Evolutionary conservation across 2,888 invertebrate species (phyloP).

Genomic region (Adelognathus sp.): DNA sequence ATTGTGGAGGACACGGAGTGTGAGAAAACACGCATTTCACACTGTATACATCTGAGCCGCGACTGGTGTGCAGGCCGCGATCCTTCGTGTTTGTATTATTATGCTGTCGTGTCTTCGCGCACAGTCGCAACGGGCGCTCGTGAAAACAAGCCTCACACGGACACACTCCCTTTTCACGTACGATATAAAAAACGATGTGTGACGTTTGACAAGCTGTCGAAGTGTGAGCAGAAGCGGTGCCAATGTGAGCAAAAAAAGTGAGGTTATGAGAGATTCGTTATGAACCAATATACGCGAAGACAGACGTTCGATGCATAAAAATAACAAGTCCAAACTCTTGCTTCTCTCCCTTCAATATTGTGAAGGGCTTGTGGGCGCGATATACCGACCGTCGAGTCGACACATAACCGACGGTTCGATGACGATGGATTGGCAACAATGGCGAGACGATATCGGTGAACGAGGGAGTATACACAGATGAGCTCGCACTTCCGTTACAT

Average conservation of each 20-base stretch:
- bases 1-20: neutral
- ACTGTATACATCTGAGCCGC: neutral
- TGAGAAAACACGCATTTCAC: slow-evolving; percentile 35
- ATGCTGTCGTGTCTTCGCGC: neutral
- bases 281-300: neutral
- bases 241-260: slow-evolving; percentile 30
- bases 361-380: neutral
- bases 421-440: slow-evolving; percentile 32
- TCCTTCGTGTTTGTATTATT: slow-evolving; percentile 13
- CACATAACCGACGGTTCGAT: neutral
- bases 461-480: slow-evolving; percentile 36
- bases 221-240: slow-evolving; percentile 22
- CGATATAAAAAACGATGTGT: neutral
- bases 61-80: neutral
- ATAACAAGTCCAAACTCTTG: neutral
- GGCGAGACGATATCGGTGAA: slow-evolving; percentile 36
- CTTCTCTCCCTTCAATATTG: neutral
- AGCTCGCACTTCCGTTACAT: slow-evolving; percentile 69
- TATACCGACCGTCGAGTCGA: neutral
- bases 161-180: neutral
- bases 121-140: neutral
- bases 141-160: slow-evolving; percentile 6
- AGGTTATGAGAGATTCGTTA: slow-evolving; percentile 41
- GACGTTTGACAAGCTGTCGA: slow-evolving; percentile 38
- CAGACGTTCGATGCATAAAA: neutral